A percentile compares a stretch with the other conserved stretches of the same genome.
phyloP scores from a whole-genome alignment of 2,113 vertebrate species.

The Spheniscus mendiculus region DNA sequence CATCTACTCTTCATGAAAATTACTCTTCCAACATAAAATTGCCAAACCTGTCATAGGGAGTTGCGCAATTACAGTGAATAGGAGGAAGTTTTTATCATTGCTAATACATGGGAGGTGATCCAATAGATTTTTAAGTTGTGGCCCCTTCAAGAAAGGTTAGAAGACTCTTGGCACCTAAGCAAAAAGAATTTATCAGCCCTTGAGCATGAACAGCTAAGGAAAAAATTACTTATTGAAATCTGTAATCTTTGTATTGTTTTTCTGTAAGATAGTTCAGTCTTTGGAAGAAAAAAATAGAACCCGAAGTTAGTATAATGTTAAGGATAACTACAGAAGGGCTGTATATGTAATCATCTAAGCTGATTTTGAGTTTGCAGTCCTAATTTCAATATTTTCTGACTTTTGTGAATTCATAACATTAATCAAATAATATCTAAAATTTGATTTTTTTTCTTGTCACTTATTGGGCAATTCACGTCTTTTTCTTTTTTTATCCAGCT shows the following conservation, averaged over 20 bases:
- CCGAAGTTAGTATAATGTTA: not conserved
- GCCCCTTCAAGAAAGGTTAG: not conserved
- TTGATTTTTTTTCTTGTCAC: not conserved
- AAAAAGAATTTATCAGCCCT: not conserved
- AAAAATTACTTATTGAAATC: not conserved
- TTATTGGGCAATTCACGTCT: not conserved
- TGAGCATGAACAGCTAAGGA: not conserved
- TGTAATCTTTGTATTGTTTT: not conserved
- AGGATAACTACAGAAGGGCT: not conserved
- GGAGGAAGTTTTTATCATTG: slow-evolving; percentile 39
- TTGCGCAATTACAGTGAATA: not conserved
- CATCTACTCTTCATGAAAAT: not conserved
- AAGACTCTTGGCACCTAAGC: not conserved
- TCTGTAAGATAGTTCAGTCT: not conserved
- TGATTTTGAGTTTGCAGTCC: not conserved
- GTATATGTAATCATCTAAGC: not conserved
- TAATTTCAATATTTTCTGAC: not conserved
- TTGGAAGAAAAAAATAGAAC: not conserved
- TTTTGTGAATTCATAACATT: not conserved
- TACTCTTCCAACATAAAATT: not conserved
- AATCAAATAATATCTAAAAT: not conserved
- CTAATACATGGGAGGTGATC: not conserved
- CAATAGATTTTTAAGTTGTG: not conserved
- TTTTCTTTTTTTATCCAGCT: not conserved
- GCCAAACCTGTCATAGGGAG: not conserved